Evolutionary conservation across 2,888 invertebrate genomes (phyloP).

Genomic region (Theretra japonica): DNA sequence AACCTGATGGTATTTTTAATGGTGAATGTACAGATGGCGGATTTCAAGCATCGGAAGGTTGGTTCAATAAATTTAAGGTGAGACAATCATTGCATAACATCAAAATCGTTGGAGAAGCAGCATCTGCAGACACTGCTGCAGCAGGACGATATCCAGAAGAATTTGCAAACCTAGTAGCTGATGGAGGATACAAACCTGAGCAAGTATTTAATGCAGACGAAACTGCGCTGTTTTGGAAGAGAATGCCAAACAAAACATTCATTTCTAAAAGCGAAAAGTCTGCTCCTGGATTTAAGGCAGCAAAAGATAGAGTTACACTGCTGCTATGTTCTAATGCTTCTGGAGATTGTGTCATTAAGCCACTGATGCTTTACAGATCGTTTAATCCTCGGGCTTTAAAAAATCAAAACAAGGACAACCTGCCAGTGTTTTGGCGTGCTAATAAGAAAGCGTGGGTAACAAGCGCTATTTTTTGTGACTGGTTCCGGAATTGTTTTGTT

Average conservation of each 20-base stretch:
- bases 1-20: constrained; percentile 34
- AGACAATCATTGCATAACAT: constrained; percentile 43
- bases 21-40: constrained; percentile 38
- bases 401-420: too few relatives aligned
- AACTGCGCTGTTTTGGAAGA: constrained; percentile 45
- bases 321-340: constrained; percentile 41
- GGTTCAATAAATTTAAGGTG: constrained; percentile 45
- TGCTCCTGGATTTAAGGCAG: constrained; percentile 39
- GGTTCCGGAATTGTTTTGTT: constrained; percentile 44
- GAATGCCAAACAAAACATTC: constrained; percentile 43
- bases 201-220: constrained; percentile 36
- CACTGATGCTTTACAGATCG: constrained; percentile 42
- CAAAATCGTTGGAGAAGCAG: constrained; percentile 41
- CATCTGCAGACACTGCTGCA: constrained; percentile 44
- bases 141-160: constrained; percentile 43
- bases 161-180: constrained; percentile 36
- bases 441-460: constrained; percentile 48
- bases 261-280: constrained; percentile 39
- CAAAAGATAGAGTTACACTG: constrained; percentile 44
- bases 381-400: constrained; percentile 37
- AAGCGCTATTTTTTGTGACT: constrained; percentile 45
- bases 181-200: constrained; percentile 41
- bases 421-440: constrained; percentile 42
- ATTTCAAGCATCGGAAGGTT: constrained; percentile 42
- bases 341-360: constrained; percentile 28